Base-by-base conservation (phyloP, 92 coral and sea anemone species). In the Palythoa heliodiscus region DNA sequence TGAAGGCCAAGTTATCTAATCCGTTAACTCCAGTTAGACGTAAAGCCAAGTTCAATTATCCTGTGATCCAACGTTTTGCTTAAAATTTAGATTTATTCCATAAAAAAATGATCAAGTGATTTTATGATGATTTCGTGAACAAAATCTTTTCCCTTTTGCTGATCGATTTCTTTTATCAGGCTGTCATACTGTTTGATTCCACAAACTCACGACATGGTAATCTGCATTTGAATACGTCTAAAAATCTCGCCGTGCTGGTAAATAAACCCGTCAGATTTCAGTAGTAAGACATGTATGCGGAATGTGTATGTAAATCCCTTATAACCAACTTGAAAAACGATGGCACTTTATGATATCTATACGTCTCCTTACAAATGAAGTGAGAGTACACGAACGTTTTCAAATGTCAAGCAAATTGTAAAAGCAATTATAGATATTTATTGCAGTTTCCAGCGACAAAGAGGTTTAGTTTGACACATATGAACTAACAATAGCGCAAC, bases 141-240 rank as follows among this genome's bases (percentile, higher is more conserved):
- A 6, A 64, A 79, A 7, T 48, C 64, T 75, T 7, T 35, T 74
- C 25, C 38, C 66, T 22, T 43, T 52, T 76, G 24, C 74, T 48
- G 84, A 39, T 40, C 25, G 40, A 14, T 63, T 80, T 80, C 84
- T 80, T 66, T 80, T 66, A 48, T 80, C 84, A 52, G 43, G 40
- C 84, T 73, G 72, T 64, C 84, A 80, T 39, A 22, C 38, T 38
- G 17, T 67, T 79, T 61, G 83, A 60, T 58, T n/a, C 29, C 55
- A 24, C 61, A 19, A 43, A 37, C 40, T 53, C 81, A 76, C 81
- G 67, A 54, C 39, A 47, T 22, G 1, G 73, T 80, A 66, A 80
- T 66, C 74, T 80, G 84, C 84, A 80, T 80, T 80, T 80, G 84
- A 80, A 80, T 80, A 66, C 29, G 84, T 80, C 74, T 16, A 64